phyloP scores from a whole-genome alignment of 2,113 vertebrate species.

The Gadus chalcogrammus region DNA sequence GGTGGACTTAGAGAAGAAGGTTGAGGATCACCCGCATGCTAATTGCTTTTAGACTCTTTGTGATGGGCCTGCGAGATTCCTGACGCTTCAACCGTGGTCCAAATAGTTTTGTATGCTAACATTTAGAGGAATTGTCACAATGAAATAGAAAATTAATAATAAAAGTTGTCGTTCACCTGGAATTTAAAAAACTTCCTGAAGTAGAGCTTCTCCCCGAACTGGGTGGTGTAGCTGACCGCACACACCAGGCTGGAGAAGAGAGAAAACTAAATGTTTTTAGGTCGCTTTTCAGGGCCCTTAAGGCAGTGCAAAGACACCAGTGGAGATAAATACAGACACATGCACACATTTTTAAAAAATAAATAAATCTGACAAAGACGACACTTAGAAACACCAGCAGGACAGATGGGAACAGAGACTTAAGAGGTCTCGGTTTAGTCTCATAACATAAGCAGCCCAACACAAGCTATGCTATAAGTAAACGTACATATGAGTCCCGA shows the following conservation, averaged over 20 bases:
- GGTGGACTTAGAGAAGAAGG: background rate
- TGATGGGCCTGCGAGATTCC: slow-evolving; percentile 56
- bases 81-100: slow-evolving; percentile 30
- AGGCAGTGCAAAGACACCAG: too few species aligned
- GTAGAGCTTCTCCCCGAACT: slow-evolving; percentile 95
- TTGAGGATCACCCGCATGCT: slow-evolving; percentile 11
- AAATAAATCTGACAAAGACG: too few species aligned
- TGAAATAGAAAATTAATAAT: background rate
- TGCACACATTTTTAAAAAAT: too few species aligned
- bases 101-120: background rate
- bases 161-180: slow-evolving; percentile 78
- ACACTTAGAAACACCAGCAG: too few species aligned
- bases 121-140: slow-evolving; percentile 19
- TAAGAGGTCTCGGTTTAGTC: too few species aligned
- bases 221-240: slow-evolving; percentile 96
- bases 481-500: slow-evolving; percentile 95
- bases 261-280: background rate
- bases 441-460: too few species aligned
- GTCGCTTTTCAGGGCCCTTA: too few species aligned
- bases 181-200: slow-evolving; percentile 99
- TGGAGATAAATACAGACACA: too few species aligned
- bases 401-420: too few species aligned
- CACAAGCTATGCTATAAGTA: background rate
- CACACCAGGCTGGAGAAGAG: slow-evolving; percentile 85
- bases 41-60: slow-evolving; percentile 31